These are phyloP conservation scores for Cyclophora albipunctata DNA, from an alignment of 2,888 invertebrate genomes.

Conservation along the genomic window DNA sequence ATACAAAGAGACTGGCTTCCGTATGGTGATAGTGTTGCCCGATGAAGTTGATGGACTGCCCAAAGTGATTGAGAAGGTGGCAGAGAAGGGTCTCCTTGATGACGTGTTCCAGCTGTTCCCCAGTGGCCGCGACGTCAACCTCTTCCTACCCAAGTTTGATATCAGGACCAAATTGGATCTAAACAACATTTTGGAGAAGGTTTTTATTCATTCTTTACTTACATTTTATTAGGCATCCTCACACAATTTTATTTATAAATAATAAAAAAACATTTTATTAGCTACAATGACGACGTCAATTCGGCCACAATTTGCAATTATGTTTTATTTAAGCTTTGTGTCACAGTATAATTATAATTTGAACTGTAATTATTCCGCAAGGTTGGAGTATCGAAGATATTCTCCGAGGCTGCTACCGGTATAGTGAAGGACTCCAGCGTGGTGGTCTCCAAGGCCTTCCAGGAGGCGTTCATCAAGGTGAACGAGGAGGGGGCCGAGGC, in stretches of 20 bases:
- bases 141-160: conserved; percentile 45
- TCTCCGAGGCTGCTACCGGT: conserved; percentile 28
- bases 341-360: no score
- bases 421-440: conserved; percentile 28
- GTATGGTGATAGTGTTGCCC: conserved; percentile 45
- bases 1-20: conserved; percentile 42
- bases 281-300: no score
- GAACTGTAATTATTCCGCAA: conserved; percentile 5
- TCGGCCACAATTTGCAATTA: no score
- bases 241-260: no score
- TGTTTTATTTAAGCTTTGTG: no score
- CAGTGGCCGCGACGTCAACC: conserved; percentile 22
- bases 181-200: conserved; percentile 40
- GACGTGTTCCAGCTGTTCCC: conserved; percentile 33
- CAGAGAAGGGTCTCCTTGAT: conserved; percentile 30
- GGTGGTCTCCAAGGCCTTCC: conserved; percentile 78
- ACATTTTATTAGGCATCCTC: no score
- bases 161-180: conserved; percentile 33
- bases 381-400: conserved; percentile 39
- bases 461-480: conserved; percentile 87
- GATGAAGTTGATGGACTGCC: conserved; percentile 38
- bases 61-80: conserved; percentile 34
- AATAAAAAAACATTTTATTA: no score
- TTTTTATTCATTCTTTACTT: conserved; percentile 5
- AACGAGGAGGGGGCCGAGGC: conserved; percentile 89